Evolutionary conservation across 2,797 vertebrate species (phyloP).

Genomic region (Scyliorhinus canicula): DNA sequence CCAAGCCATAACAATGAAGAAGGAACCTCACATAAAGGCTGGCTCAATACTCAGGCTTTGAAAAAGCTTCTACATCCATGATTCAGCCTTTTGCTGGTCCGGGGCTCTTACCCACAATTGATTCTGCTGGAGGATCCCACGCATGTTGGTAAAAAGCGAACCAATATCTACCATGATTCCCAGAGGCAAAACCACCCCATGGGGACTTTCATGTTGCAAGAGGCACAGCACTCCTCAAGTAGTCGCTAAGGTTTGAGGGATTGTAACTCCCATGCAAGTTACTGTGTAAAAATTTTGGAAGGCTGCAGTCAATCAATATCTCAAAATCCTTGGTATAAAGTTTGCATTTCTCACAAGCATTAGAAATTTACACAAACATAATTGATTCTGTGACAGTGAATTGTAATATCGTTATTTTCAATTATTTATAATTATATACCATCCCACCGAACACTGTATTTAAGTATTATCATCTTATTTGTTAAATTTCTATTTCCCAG

Average conservation of each 20-base stretch:
- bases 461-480: slow-evolving; percentile 14
- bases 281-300: not conserved
- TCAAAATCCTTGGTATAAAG: not conserved
- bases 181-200: not conserved
- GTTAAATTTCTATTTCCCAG: not conserved
- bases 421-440: slow-evolving; percentile 1
- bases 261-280: not conserved
- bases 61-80: too few species aligned
- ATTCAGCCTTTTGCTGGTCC: not conserved
- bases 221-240: too few species aligned
- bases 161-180: not conserved
- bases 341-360: not conserved
- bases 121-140: too few species aligned
- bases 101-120: not conserved
- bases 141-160: too few species aligned
- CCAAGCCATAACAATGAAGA: too few species aligned
- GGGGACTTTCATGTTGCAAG: not conserved
- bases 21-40: too few species aligned
- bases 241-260: not conserved
- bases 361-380: not conserved
- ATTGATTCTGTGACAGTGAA: not conserved
- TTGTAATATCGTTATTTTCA: not conserved
- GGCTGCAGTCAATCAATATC: not conserved
- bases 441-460: not conserved
- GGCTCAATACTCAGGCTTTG: too few species aligned